These are phyloP conservation scores for Aegotheles bennettii DNA, from an alignment of 2,113 vertebrate genomes.

Conservation along the genomic window DNA sequence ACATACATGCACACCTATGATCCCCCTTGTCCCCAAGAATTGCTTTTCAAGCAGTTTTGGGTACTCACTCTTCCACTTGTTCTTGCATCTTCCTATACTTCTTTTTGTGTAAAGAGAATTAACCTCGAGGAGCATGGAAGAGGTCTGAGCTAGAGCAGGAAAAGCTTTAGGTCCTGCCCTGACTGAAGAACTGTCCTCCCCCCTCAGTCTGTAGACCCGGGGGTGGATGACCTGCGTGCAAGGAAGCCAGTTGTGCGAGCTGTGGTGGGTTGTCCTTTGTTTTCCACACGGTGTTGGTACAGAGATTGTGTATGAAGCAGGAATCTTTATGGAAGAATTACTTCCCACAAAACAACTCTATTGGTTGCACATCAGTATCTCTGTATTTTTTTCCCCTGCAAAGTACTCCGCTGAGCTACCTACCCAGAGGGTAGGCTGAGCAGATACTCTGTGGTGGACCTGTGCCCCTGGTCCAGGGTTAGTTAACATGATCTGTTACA, in stretches of 20 bases:
- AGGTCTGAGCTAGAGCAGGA: not conserved
- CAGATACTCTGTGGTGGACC: not conserved
- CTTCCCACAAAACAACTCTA: not conserved
- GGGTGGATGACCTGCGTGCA: rapidly evolving
- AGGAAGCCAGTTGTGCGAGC: not conserved
- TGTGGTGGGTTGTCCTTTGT: not conserved
- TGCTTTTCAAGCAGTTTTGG: not conserved
- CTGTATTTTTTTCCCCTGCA: not conserved
- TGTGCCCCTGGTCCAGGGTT: not conserved
- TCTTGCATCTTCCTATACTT: not conserved
- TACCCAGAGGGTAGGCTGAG: not conserved
- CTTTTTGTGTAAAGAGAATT: not conserved
- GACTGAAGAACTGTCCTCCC: not conserved
- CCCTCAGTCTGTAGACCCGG: not conserved
- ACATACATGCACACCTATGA: rapidly evolving
- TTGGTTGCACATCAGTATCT: not conserved
- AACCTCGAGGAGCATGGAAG: not conserved
- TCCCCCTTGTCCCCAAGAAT: not conserved
- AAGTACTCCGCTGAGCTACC: not conserved
- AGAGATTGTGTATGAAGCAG: not conserved
- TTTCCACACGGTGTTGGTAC: not conserved
- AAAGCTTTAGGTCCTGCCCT: not conserved
- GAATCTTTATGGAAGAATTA: not conserved
- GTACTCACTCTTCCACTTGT: not conserved
- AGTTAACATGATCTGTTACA: not conserved